Conservation (phyloP, 2,113 vertebrate species). For the Gambusia affinis region DNA sequence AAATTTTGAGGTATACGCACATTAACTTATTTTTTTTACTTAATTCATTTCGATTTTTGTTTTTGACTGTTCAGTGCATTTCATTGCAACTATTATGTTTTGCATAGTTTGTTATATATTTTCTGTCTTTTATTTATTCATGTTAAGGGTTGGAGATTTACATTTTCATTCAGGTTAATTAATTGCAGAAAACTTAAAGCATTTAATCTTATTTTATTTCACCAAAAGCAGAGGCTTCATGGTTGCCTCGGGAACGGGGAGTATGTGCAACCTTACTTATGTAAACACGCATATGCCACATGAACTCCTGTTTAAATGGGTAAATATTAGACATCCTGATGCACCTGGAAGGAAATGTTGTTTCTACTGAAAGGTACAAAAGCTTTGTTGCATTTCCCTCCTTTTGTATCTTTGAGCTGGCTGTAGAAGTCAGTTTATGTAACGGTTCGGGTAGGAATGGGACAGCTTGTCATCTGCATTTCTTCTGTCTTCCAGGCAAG, state of each 20-base stretch:
- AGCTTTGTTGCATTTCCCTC: too few relatives aligned
- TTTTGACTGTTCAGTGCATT: background rate
- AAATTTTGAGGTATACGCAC: background rate
- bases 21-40: background rate
- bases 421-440: too few relatives aligned
- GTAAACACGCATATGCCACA: background rate
- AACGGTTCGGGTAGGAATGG: too few relatives aligned
- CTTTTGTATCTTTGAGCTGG: too few relatives aligned
- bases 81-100: background rate
- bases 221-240: too few relatives aligned
- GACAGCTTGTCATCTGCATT: too few relatives aligned
- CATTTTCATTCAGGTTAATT: background rate
- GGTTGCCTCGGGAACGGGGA: too few relatives aligned
- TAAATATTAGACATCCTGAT: background rate
- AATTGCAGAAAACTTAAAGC: background rate
- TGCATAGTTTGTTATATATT: background rate
- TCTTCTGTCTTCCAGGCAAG: too few relatives aligned
- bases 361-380: background rate
- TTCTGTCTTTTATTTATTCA: background rate
- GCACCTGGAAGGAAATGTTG: background rate
- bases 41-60: background rate
- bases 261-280: too few relatives aligned
- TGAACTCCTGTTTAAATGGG: background rate
- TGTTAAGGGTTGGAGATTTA: background rate
- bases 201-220: background rate